Evolutionary conservation across 2,113 vertebrate species (phyloP), one percentile per base, ranked within the genome.

Genomic region (Ascaphus truei): DNA sequence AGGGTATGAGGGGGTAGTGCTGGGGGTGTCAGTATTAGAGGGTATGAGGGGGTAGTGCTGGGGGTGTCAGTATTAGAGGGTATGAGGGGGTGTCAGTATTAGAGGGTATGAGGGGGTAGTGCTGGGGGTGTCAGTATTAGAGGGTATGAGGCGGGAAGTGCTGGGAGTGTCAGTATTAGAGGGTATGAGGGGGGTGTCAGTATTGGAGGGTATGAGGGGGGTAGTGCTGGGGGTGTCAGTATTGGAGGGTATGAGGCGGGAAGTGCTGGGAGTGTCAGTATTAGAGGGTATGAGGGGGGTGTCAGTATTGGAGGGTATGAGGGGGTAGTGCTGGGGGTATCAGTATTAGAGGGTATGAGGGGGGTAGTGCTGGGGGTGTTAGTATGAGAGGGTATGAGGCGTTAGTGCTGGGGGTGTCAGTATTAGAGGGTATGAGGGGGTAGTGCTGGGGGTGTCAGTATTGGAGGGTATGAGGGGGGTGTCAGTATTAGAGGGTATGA

Each of bases 131-230:
- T 1, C 18, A 23, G 2, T 1, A 30, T 59, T 23, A 2, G 2
- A 22, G 65, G 65, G 20, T 10, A 16, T 1, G 26, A 9, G n/a
- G n/a, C n/a, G 4, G 6, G 31, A 12, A 45, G 26, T 23, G 37
- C 11, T 6, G 29, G 15, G 3, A 43, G 10, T 30, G n/a, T n/a
- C n/a, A n/a, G n/a, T n/a, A n/a, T n/a, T n/a, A n/a, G n/a, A n/a
- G n/a, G n/a, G n/a, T n/a, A n/a, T n/a, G n/a, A n/a, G n/a, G 10
- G 11, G 1, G 2, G 3, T 18, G 5, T 1, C 18, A 23, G 2
- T 1, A 30, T 59, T 23, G 2, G 2, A 22, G 65, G 65, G 20
- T 10, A 16, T 1, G 26, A 9, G n/a, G n/a, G n/a, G 4, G 6
- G 31, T 25, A 45, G 26, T 23, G 37, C 11, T 6, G 29, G 15